Percentiles rank a stretch among this genome's conserved stretches.
Evolutionary conservation across 2,797 vertebrate genomes (phyloP).

Genomic region (Lithobates pipiens): DNA sequence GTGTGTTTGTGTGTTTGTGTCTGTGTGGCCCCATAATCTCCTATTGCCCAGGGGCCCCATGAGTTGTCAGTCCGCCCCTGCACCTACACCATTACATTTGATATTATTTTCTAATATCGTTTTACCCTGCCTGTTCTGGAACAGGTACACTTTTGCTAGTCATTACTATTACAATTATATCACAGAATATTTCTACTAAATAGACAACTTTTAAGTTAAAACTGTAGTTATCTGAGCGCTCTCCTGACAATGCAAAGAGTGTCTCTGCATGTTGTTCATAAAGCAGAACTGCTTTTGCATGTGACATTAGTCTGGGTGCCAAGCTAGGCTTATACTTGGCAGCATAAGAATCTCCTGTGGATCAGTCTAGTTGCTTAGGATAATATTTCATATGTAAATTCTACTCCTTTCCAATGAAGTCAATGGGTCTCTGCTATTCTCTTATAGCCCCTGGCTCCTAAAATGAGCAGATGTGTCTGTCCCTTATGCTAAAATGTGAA

Average conservation of each 20-base stretch:
- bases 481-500: constrained; percentile 49
- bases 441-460: constrained; percentile 40
- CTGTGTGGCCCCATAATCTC: too few relatives aligned
- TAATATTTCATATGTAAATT: constrained; percentile 62
- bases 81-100: too few relatives aligned
- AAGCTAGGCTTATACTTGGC: constrained; percentile 52
- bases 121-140: neutral
- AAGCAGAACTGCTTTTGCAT: constrained; percentile 36
- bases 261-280: constrained; percentile 23
- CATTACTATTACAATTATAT: neutral
- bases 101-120: too few relatives aligned
- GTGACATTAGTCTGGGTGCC: constrained; percentile 55
- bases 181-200: neutral
- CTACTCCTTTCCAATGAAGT: constrained; percentile 57
- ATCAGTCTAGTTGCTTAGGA: constrained; percentile 55
- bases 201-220: constrained; percentile 5
- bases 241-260: constrained; percentile 13
- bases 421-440: constrained; percentile 54
- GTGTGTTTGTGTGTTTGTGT: too few relatives aligned
- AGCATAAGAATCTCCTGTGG: constrained; percentile 46
- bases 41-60: too few relatives aligned
- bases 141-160: too few relatives aligned
- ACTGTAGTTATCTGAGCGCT: neutral
- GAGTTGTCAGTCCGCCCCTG: too few relatives aligned
- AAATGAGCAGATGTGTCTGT: constrained; percentile 60